These are phyloP conservation scores for Anarhynchus alexandrinus DNA, from an alignment of 2,113 vertebrate genomes.

Conservation along the genomic window DNA sequence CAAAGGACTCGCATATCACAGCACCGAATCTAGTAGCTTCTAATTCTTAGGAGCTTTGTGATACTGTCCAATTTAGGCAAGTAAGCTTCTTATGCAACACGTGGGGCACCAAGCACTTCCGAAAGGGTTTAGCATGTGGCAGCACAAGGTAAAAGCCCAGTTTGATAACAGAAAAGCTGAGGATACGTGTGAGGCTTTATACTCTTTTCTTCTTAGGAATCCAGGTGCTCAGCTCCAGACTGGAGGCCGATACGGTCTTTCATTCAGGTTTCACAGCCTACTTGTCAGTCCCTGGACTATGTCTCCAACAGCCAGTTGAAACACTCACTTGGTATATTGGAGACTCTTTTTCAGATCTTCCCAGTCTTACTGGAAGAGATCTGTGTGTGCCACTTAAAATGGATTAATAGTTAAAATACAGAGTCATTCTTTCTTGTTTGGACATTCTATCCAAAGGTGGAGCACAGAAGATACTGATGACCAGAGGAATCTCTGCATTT, in stretches of 20 bases:
- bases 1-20: neutral
- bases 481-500: neutral
- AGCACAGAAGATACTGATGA: neutral
- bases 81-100: neutral
- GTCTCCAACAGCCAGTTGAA: neutral
- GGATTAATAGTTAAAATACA: neutral
- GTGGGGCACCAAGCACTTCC: neutral
- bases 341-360: neutral
- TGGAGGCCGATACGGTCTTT: neutral
- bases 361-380: neutral
- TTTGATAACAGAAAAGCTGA: neutral
- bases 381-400: neutral
- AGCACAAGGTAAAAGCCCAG: neutral
- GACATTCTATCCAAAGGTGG: neutral
- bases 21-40: neutral
- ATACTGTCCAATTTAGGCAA: neutral
- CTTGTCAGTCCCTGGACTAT: neutral
- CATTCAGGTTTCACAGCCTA: neutral
- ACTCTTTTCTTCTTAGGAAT: neutral
- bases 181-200: neutral
- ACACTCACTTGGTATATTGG: neutral
- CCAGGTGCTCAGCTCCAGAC: neutral
- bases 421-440: neutral
- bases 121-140: neutral
- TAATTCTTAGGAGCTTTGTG: slow-evolving; percentile 2